Base-by-base conservation (phyloP, 2,888 invertebrate genomes). In the Meliscaeva auricollis region DNA sequence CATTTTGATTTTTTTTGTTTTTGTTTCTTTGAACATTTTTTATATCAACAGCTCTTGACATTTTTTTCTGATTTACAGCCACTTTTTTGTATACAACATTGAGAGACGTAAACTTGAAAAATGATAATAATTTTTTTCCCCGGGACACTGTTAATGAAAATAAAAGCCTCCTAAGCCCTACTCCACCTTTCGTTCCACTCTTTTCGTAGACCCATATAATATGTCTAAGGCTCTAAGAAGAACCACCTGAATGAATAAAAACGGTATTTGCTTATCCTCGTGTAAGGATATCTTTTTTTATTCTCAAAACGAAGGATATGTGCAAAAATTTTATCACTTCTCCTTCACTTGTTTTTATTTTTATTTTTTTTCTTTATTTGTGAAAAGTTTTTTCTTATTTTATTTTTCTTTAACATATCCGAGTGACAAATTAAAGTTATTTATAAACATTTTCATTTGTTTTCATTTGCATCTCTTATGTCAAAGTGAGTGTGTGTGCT, bases 381-480 rank as follows among this genome's bases (percentile, higher is more conserved):
- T 20, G n/a, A n/a, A n/a, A n/a, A n/a, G 46, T 66, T 68, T 70
- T 44, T 35, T 35, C 3, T 3, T 35, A 35, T 60, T 22, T 52
- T 41, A n/a, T 52, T 69, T 56, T 56, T 15, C 54, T 64, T 74
- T 38, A n/a, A n/a, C n/a, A 22, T 70, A 70, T 58, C 62, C 4
- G 1, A 64, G 62, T 80, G 79, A 84, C 70, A 84, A 84, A 84
- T 84, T 84, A 80, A 80, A 84, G 74, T 84, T 84, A 79, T 84
- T 79, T 75, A 70, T 74, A 84, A 84, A 80, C 64, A 84, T 79
- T 84, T 80, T 72, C 70, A 75, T 84, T 84, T 80, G 70, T 75
- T 72, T 84, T 75, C 75, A 70, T 80, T 68, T 79, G 58, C 70
- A 35, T n/a, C 50, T 13, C 58, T 54, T 3, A 50, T 48, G 69